A percentile compares a stretch with the other conserved stretches of the same genome.
phyloP scores from a whole-genome alignment of 2,113 vertebrate species.

The Corythornis vintsioides region DNA sequence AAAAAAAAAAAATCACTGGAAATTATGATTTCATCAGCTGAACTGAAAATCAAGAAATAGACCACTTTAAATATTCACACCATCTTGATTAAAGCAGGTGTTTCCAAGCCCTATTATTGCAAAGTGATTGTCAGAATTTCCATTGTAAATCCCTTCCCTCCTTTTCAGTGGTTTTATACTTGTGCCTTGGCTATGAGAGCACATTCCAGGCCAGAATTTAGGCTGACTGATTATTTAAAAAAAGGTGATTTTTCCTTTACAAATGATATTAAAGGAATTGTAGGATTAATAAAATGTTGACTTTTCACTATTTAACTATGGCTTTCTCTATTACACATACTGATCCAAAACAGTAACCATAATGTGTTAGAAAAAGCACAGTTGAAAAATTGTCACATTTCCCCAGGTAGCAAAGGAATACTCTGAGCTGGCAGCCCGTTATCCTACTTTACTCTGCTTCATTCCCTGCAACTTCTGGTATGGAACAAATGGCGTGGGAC shows the following conservation, averaged over 20 bases:
- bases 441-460: not conserved
- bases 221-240: conserved; percentile 9
- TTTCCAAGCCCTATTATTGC: conserved; percentile 51
- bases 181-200: conserved; percentile 24
- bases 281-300: not conserved
- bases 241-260: conserved; percentile 24
- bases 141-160: conserved; percentile 64
- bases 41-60: conserved; percentile 75
- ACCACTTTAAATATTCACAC: conserved; percentile 73
- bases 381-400: conserved; percentile 7
- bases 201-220: conserved; percentile 46
- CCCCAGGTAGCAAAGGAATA: not conserved
- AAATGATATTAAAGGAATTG: not conserved
- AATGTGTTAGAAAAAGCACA: conserved; percentile 16
- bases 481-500: not conserved
- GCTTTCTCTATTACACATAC: not conserved
- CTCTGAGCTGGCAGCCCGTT: not conserved
- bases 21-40: conserved; percentile 76
- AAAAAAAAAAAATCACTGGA: conserved; percentile 60
- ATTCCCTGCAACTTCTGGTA: conserved; percentile 34
- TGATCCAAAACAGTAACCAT: conserved; percentile 25
- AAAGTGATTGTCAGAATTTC: conserved; percentile 69
- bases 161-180: conserved; percentile 43
- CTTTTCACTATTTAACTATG: not conserved
- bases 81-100: conserved; percentile 75